Conservation (phyloP, 2,888 invertebrate species). For the Pseudolycoriella hygida region DNA sequence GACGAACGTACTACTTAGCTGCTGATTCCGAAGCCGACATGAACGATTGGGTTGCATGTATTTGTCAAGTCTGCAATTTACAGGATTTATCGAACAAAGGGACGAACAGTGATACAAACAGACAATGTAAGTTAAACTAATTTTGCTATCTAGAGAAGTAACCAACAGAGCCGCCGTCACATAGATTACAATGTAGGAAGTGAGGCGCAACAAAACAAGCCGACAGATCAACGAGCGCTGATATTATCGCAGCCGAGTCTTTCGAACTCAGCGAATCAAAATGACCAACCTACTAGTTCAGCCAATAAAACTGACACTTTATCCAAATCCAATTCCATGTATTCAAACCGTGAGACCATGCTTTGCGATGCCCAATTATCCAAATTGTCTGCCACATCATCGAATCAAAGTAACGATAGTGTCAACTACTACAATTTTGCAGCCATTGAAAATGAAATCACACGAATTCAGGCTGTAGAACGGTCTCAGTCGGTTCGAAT, state of each 20-base stretch:
- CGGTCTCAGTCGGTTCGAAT: constrained; percentile 10
- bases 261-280: neutral
- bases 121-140: constrained; percentile 16
- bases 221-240: neutral
- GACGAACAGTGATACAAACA: constrained; percentile 11
- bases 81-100: constrained; percentile 34
- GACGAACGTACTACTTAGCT: constrained; percentile 79
- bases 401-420: neutral
- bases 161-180: neutral
- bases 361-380: constrained; percentile 16
- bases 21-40: constrained; percentile 84
- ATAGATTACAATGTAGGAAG: constrained; percentile 11
- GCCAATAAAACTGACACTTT: neutral
- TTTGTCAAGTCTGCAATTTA: constrained; percentile 81
- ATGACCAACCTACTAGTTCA: neutral
- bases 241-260: constrained; percentile 6
- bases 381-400: neutral
- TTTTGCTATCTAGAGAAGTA: no score
- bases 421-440: constrained; percentile 5
- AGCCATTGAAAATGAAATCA: neutral
- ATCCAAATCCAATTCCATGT: constrained; percentile 18
- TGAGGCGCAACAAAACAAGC: constrained; percentile 1
- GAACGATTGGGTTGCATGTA: constrained; percentile 88
- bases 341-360: constrained; percentile 24
- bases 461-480: constrained; percentile 9